phyloP scores from a whole-genome alignment of 2,113 vertebrate genomes.

The Podarcis muralis region DNA sequence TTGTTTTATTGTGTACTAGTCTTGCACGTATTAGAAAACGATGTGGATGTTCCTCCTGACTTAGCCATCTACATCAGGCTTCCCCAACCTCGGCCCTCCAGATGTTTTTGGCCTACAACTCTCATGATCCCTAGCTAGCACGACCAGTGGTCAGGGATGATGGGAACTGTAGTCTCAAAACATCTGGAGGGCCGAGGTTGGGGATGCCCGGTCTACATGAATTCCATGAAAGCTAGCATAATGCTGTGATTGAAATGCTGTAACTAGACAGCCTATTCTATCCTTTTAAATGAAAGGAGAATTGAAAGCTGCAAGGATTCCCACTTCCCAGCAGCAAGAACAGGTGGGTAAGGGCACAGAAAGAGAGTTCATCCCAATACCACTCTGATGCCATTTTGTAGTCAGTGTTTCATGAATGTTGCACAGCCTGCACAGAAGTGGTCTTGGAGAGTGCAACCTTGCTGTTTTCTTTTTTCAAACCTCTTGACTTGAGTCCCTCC shows the following conservation, averaged over 20 bases:
- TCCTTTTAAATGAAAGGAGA: background rate
- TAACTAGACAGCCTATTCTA: background rate
- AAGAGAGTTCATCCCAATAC: background rate
- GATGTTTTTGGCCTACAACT: too few species aligned
- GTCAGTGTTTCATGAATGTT: background rate
- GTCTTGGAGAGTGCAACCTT: background rate
- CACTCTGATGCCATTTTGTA: background rate
- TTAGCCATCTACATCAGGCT: background rate
- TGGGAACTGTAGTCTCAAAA: too few species aligned
- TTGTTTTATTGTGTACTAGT: background rate
- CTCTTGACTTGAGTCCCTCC: too few species aligned
- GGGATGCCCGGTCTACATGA: too few species aligned
- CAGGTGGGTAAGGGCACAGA: background rate
- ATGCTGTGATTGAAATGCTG: background rate
- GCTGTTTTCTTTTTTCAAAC: background rate
- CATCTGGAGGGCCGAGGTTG: too few species aligned
- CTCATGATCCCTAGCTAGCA: too few species aligned
- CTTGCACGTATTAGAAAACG: background rate
- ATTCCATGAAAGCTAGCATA: background rate
- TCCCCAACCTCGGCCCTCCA: too few species aligned
- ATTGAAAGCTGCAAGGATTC: background rate
- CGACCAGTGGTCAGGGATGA: too few species aligned
- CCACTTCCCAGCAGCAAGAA: background rate
- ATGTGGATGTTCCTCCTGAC: background rate
- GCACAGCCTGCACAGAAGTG: background rate